These are phyloP conservation scores for Rallus limicola DNA, from an alignment of 2,113 vertebrate genomes.

Conservation along the genomic window DNA sequence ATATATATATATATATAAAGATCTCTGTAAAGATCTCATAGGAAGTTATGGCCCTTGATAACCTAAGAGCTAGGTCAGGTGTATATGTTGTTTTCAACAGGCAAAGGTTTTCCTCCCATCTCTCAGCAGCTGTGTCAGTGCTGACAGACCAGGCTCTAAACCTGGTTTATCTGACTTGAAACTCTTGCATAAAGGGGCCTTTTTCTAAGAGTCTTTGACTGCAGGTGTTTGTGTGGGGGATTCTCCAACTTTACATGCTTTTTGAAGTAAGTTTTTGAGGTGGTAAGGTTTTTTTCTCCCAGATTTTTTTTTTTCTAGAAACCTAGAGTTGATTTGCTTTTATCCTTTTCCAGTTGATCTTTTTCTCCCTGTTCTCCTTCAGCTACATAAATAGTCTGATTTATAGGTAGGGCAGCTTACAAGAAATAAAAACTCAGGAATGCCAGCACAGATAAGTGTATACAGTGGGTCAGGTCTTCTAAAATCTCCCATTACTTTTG, in stretches of 20 bases:
- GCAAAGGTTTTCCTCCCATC: neutral
- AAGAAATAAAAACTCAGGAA: neutral
- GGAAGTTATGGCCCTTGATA: neutral
- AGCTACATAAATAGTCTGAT: neutral
- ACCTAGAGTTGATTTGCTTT: neutral
- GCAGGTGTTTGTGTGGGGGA: fast-evolving
- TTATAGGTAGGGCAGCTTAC: neutral
- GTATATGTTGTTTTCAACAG: fast-evolving
- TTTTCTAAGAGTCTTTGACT: neutral
- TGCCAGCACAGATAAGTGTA: neutral
- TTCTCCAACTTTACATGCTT: neutral
- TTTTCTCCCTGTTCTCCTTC: neutral
- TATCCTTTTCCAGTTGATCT: neutral
- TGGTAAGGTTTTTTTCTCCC: neutral
- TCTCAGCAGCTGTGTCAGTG: neutral
- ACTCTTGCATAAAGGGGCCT: neutral
- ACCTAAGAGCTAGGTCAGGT: no score
- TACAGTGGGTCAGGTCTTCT: neutral
- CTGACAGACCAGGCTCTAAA: no score
- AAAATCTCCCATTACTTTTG: neutral
- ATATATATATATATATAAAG: no score
- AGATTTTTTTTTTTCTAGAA: neutral
- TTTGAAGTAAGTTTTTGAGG: neutral
- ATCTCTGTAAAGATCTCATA: neutral
- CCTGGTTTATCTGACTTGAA: neutral